Percentiles rank a stretch among this genome's conserved stretches.
phyloP scores from a whole-genome alignment of 2,888 invertebrate species.

The Ypsolopha scabrella region DNA sequence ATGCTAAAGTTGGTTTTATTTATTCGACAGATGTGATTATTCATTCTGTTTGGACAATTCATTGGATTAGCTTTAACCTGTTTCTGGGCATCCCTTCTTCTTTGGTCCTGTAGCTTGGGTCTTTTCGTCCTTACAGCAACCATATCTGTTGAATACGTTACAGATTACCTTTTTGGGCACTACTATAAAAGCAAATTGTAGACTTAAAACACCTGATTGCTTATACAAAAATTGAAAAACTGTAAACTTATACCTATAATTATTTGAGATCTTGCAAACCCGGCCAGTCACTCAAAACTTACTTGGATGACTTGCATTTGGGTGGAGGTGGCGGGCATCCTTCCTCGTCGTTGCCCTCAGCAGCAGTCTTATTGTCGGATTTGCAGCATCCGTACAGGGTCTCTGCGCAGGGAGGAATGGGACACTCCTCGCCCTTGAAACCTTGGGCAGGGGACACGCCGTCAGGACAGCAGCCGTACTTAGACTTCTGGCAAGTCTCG shows the following conservation, averaged over 20 bases:
- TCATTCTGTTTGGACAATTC: conserved; percentile 8
- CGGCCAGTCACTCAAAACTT: conserved; percentile 11
- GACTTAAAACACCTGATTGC: not conserved
- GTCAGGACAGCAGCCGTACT: conserved; percentile 86
- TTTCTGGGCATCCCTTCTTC: conserved; percentile 60
- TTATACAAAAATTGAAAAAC: conserved; percentile 8
- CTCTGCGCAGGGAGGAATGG: conserved; percentile 77
- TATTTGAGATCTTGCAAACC: not conserved
- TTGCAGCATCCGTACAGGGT: conserved; percentile 88
- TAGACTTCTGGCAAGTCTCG: conserved; percentile 81
- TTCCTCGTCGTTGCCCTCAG: conserved; percentile 85
- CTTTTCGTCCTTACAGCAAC: conserved; percentile 79
- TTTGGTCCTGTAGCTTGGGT: conserved; percentile 75
- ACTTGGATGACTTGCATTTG: conserved; percentile 69
- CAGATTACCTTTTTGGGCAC: not conserved
- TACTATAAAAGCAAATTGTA: too few species aligned
- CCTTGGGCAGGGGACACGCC: conserved; percentile 83
- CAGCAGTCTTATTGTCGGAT: conserved; percentile 79
- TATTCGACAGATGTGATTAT: not conserved
- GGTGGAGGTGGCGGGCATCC: conserved; percentile 83
- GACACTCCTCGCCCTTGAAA: conserved; percentile 80
- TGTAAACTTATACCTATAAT: not conserved
- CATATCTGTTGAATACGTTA: conserved; percentile 42
- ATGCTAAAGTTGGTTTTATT: not conserved
- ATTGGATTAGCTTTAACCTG: conserved; percentile 19